Base-by-base conservation (phyloP, 2,113 vertebrate genomes). In the Siphamia tubifer region DNA sequence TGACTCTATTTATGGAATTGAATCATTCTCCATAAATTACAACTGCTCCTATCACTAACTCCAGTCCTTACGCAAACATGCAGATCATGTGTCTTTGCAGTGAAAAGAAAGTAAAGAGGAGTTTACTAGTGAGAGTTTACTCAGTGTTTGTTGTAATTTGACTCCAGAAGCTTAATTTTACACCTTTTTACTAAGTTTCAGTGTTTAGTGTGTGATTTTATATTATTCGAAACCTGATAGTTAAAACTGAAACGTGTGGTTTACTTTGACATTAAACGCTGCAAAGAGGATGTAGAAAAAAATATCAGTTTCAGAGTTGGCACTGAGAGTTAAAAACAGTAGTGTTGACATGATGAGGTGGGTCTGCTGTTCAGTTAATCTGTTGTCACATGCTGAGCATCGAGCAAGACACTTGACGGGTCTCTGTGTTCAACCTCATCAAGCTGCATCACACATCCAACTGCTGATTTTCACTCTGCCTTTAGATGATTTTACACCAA, bases 1-100 rank as follows among this genome's bases (percentile, higher is more conserved):
- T 81, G 49, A 68, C n/a, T 36, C 73, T 88, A 77, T 84, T 91
- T 79, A 16, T 81, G 56, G 82, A 77, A 51, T 61, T 72, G 54
- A 82, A 60, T 86, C 80, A 74, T 81, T 84, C 45, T 42, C 32
- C 24, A 32, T 79, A 38, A 73, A 80, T 77, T 81, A 55, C 61
- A 74, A 40, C 27, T 49, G 66, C 28, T 70, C 38, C 45, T 25
- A 17, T 68, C 64, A 42, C 40, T 81, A 67, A 31, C 28, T 68
- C 32, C 54, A 16, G 42, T 6, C 9, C 40, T 85, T 76, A 55
- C 15, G 44, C 74, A 83, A 82, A 43, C 55, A 48, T 11, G 9
- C 20, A 63, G 48, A 7, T 53, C n/a, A 9, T 64, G 27, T 56
- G 21, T 45, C 70, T 63, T 56, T 23, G 8, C 35, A 45, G 2